Conservation (phyloP, 92 coral and sea anemone genomes). For the Actinostola sp. region DNA sequence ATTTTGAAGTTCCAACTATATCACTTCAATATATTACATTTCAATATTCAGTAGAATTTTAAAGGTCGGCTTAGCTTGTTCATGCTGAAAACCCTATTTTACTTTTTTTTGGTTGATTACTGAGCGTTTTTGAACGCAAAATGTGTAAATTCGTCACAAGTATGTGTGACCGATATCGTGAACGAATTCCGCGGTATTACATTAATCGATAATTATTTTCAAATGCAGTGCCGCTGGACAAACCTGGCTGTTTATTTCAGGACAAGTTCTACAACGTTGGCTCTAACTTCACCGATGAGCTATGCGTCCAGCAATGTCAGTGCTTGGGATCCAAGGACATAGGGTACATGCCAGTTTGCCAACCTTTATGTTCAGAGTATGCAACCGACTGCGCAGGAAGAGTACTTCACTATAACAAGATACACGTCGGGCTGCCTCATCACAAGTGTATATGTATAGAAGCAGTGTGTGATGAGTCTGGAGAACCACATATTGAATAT, state of each 20-base stretch:
- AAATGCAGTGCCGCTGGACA: not conserved
- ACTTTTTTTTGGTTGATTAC: too few relatives aligned
- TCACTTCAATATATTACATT: too few relatives aligned
- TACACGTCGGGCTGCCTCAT: slow-evolving; percentile 14
- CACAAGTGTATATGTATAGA: slow-evolving; percentile 20
- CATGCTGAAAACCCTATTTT: too few relatives aligned
- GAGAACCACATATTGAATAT: not conserved
- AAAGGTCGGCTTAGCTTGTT: too few relatives aligned
- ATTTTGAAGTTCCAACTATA: too few relatives aligned
- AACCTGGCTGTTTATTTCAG: slow-evolving; percentile 14
- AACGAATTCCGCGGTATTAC: too few relatives aligned
- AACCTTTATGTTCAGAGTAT: slow-evolving; percentile 8
- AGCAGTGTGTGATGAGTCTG: slow-evolving; percentile 16
- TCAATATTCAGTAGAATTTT: too few relatives aligned
- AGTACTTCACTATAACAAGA: not conserved
- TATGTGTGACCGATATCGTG: too few relatives aligned
- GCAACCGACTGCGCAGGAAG: slow-evolving; percentile 12
- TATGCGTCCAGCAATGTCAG: slow-evolving; percentile 17
- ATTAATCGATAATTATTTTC: too few relatives aligned
- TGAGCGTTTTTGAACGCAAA: too few relatives aligned
- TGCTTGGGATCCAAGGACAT: slow-evolving; percentile 18
- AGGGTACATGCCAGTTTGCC: slow-evolving; percentile 21
- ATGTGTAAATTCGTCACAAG: too few relatives aligned
- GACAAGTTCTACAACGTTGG: slow-evolving; percentile 22
- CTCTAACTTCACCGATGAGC: slow-evolving; percentile 5